These are phyloP conservation scores for Cordylochernes scorpioides DNA, from an alignment of 2,888 invertebrate species.

Conservation along the genomic window DNA sequence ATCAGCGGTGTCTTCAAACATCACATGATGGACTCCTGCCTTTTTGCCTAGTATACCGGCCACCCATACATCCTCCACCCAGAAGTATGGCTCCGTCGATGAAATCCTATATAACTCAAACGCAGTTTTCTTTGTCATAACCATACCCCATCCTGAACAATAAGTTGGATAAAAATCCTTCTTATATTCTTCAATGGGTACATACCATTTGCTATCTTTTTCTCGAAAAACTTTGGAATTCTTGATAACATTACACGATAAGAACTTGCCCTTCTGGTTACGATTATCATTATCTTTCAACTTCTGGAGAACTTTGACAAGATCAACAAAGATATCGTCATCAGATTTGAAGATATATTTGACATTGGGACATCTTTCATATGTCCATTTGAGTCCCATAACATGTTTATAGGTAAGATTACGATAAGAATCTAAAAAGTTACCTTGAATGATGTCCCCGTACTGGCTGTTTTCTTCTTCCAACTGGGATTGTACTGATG, in stretches of 20 bases:
- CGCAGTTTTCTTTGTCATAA: conserved; percentile 39
- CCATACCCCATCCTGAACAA: conserved; percentile 56
- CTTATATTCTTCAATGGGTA: conserved; percentile 36
- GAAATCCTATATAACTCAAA: conserved; percentile 31
- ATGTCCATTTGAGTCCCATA: conserved; percentile 49
- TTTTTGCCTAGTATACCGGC: conserved; percentile 32
- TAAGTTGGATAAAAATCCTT: conserved; percentile 38
- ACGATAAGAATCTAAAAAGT: conserved; percentile 43
- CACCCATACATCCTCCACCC: conserved; percentile 70
- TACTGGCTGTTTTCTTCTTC: conserved; percentile 28
- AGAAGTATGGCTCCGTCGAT: conserved; percentile 41
- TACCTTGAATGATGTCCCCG: conserved; percentile 46
- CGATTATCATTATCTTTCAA: too few relatives aligned
- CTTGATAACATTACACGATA: conserved; percentile 10
- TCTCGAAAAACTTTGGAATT: conserved; percentile 25
- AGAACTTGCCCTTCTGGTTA: conserved; percentile 1
- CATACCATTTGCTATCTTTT: conserved; percentile 49
- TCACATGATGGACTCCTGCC: conserved; percentile 5
- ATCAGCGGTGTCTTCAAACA: too few relatives aligned
- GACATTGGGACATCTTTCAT: conserved; percentile 38
- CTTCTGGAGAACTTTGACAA: conserved; percentile 5
- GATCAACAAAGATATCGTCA: conserved; percentile 46
- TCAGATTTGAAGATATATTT: conserved; percentile 45
- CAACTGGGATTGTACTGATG: conserved; percentile 20
- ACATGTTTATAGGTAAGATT: conserved; percentile 62